Conservation (phyloP, 2,113 vertebrate species). For the Trichomycterus rosablanca region DNA sequence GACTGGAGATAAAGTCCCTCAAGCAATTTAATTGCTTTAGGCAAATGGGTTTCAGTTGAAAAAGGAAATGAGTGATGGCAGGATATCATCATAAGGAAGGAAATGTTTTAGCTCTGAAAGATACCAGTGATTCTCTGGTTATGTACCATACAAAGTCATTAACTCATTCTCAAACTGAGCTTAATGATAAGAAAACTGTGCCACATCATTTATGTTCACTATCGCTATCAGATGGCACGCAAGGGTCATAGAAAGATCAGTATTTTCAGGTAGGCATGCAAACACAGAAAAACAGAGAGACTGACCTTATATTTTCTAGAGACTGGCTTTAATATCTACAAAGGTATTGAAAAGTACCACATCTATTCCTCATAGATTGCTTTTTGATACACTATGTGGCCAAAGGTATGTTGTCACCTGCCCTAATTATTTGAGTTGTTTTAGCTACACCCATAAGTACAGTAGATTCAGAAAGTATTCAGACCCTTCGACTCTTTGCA, state of each 20-base stretch:
- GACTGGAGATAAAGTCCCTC: constrained; percentile 60
- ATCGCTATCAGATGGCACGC: constrained; percentile 24
- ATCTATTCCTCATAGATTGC: too few relatives aligned
- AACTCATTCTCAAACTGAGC: constrained; percentile 26
- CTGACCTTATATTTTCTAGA: too few relatives aligned
- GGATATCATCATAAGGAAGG: constrained; percentile 70
- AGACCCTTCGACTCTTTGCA: too few relatives aligned
- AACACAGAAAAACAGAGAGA: too few relatives aligned
- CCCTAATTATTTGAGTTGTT: too few relatives aligned
- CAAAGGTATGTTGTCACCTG: too few relatives aligned
- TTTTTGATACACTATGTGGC: too few relatives aligned
- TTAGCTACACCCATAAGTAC: too few relatives aligned
- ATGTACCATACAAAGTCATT: constrained; percentile 42
- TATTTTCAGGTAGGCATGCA: not conserved
- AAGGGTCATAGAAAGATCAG: constrained; percentile 24
- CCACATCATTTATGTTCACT: constrained; percentile 11
- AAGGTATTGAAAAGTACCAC: too few relatives aligned
- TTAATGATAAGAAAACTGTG: constrained; percentile 21
- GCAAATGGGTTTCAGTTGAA: constrained; percentile 55
- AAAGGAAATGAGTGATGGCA: constrained; percentile 65
- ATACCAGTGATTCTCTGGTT: constrained; percentile 55
- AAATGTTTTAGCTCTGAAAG: constrained; percentile 67
- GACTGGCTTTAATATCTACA: too few relatives aligned
- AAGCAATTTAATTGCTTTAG: too few relatives aligned
- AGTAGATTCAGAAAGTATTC: too few relatives aligned